Conservation (phyloP, 2,888 invertebrate genomes). For the Incurvaria masculella region DNA sequence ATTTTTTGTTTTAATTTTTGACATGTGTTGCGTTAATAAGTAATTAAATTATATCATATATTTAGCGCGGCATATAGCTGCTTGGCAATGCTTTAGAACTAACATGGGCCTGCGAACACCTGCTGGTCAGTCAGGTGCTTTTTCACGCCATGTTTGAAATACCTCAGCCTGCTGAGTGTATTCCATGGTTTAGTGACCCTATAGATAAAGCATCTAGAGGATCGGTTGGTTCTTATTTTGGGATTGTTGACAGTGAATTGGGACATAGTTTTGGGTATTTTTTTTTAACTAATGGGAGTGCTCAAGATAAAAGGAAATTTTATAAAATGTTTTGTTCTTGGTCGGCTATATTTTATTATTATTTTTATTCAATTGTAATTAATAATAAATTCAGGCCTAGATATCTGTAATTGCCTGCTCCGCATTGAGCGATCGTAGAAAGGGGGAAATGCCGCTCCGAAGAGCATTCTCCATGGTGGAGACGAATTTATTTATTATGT, state of each 20-base stretch:
- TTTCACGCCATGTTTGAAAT: too few species aligned
- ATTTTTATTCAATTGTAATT: slow-evolving; percentile 9
- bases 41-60: background rate
- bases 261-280: slow-evolving; percentile 14
- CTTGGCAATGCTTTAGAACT: slow-evolving; percentile 8
- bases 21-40: background rate
- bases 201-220: too few species aligned
- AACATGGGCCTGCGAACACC: slow-evolving; percentile 7
- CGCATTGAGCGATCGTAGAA: too few species aligned
- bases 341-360: slow-evolving; percentile 4
- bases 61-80: background rate
- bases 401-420: slow-evolving; percentile 9
- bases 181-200: slow-evolving; percentile 9
- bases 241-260: too few species aligned
- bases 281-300: background rate
- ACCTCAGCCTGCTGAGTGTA: slow-evolving; percentile 2
- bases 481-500: slow-evolving; percentile 2
- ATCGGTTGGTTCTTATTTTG: too few species aligned
- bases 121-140: too few species aligned
- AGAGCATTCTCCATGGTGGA: too few species aligned
- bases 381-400: slow-evolving; percentile 10
- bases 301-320: slow-evolving; percentile 1
- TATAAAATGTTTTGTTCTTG: background rate
- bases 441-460: too few species aligned
- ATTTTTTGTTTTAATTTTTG: slow-evolving; percentile 3